Evolutionary conservation across 2,797 vertebrate species (phyloP).

Genomic region (Eremophila alpestris): DNA sequence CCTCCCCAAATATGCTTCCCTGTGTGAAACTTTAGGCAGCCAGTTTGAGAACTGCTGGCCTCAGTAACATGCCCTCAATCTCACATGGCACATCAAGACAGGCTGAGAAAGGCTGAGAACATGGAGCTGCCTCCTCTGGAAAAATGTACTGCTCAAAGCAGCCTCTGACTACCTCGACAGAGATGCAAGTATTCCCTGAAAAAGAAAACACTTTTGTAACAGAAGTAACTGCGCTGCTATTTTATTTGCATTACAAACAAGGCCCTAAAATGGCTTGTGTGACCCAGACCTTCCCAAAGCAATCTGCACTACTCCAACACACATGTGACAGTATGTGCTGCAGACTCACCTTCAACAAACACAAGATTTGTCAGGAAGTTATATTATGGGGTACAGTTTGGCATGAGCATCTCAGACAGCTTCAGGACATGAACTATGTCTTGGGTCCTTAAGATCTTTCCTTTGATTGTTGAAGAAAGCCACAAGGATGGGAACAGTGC

Average conservation of each 20-base stretch:
- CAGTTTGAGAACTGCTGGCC: neutral
- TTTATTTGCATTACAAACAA: neutral
- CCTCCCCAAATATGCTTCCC: neutral
- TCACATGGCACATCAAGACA: neutral
- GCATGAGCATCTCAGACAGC: neutral
- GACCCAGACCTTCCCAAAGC: neutral
- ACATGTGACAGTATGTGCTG: fast-evolving
- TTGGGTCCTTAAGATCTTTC: neutral
- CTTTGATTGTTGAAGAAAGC: neutral
- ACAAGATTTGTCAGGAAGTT: neutral
- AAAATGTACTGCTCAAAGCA: neutral
- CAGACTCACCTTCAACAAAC: neutral
- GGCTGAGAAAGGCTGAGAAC: neutral
- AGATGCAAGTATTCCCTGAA: fast-evolving
- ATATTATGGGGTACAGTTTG: neutral
- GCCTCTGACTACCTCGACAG: neutral
- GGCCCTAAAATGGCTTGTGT: neutral
- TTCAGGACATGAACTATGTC: neutral
- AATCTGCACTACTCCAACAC: neutral
- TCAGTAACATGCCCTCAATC: neutral
- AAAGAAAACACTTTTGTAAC: neutral
- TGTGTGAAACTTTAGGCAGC: neutral
- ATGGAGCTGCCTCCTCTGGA: neutral
- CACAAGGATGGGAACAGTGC: neutral
- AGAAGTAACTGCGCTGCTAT: neutral